Percentiles rank a stretch among this genome's conserved stretches.
phyloP scores from a whole-genome alignment of 92 coral and sea anemone species.

The Virgularia gustaviana region DNA sequence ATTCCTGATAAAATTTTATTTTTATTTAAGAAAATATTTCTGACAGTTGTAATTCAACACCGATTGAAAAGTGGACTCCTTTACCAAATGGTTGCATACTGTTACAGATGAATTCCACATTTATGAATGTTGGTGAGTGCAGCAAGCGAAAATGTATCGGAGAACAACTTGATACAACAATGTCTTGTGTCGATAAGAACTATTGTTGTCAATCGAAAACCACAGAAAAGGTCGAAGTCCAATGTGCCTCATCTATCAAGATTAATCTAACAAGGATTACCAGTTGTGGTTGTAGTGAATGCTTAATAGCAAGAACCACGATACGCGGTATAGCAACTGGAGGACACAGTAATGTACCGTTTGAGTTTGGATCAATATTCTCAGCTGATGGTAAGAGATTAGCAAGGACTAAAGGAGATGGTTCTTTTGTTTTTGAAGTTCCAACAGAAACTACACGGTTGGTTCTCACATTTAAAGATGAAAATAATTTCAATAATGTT shows the following conservation, averaged over 20 bases:
- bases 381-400: conserved; percentile 4
- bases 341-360: conserved; percentile 25
- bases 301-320: neutral
- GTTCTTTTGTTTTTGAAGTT: conserved; percentile 32
- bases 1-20: too few relatives aligned
- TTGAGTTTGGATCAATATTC: conserved; percentile 32
- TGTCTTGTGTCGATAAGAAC: conserved; percentile 1
- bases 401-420: conserved; percentile 28
- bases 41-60: conserved; percentile 41
- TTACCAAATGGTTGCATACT: conserved; percentile 46
- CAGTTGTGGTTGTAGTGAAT: conserved; percentile 38
- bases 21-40: conserved; percentile 18
- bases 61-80: neutral
- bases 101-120: conserved; percentile 23
- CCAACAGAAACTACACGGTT: conserved; percentile 22
- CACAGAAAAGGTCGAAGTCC: neutral
- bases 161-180: neutral
- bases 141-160: conserved; percentile 22
- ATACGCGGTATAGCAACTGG: conserved; percentile 44
- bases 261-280: conserved; percentile 16
- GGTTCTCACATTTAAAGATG: conserved; percentile 39
- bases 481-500: conserved; percentile 1
- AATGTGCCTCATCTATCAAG: neutral
- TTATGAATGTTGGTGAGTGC: conserved; percentile 41
- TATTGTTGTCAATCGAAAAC: conserved; percentile 28